A percentile compares a stretch with the other conserved stretches of the same genome.
phyloP scores from a whole-genome alignment of 2,888 invertebrate genomes.

The Ecliptopera silaceata region DNA sequence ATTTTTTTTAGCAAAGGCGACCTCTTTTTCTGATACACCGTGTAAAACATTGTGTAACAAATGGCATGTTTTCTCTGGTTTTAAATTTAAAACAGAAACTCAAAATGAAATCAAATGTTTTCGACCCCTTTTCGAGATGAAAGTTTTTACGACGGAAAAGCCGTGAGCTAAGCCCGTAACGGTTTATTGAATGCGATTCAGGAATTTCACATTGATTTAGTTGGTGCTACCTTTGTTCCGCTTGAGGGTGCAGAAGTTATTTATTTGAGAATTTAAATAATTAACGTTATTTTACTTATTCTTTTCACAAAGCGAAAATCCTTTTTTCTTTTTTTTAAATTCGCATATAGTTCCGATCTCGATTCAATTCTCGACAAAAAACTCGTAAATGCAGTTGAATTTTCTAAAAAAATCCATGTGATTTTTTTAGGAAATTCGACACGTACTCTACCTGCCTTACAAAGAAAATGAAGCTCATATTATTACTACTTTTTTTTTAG shows the following conservation, averaged over 20 bases:
- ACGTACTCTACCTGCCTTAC: too few relatives aligned
- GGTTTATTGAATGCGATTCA: constrained; percentile 22
- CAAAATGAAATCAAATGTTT: constrained; percentile 24
- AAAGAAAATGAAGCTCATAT: too few relatives aligned
- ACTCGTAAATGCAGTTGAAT: too few relatives aligned
- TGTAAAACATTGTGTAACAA: neutral
- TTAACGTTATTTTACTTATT: neutral
- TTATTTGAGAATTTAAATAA: neutral
- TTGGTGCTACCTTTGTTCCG: constrained; percentile 10
- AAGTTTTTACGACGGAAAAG: constrained; percentile 22
- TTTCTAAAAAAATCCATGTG: too few relatives aligned
- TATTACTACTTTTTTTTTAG: too few relatives aligned
- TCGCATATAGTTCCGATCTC: too few relatives aligned
- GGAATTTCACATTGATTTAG: constrained; percentile 21
- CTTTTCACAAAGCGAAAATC: too few relatives aligned
- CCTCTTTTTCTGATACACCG: too few relatives aligned
- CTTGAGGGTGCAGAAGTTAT: constrained; percentile 10
- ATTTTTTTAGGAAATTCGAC: too few relatives aligned
- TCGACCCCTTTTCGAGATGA: constrained; percentile 16
- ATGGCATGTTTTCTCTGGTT: neutral
- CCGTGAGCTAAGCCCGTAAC: constrained; percentile 12
- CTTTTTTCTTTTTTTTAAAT: neutral
- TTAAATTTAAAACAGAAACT: constrained; percentile 13
- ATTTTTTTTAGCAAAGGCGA: too few relatives aligned
- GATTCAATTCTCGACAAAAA: too few relatives aligned